Evolutionary conservation across 2,113 vertebrate genomes (phyloP), one percentile per base, ranked within the genome.

Genomic region (Lasiurus cinereus): DNA sequence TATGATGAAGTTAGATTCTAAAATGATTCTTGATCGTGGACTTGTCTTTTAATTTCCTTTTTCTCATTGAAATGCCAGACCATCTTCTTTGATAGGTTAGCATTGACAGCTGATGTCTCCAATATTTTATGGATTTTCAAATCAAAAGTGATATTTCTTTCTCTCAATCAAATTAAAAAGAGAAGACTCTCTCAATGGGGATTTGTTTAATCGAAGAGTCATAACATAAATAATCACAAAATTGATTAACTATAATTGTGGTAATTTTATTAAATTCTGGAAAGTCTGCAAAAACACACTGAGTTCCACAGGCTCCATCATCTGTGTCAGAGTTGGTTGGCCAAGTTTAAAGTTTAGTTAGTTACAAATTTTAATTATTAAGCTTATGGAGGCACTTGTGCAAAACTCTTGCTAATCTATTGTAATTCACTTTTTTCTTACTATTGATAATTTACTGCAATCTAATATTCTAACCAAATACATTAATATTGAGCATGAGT

Each of bases 161-260:
- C 27, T 72, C 22, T 67, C 21, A 16, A 82, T 92, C 89, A 88
- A 84, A 64, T 83, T 88, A 59, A 46, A 50, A 91, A 69, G 22
- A 16, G 73, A 50, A 74, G 33, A n/a, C 11, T 50, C 13, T 70
- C 50, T 56, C 64, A 14, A 1, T 18, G 33, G 29, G 33, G 52
- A 50, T 54, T 21, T 33, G 50, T 72, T 39, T 70, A 24, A 59
- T 46, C 6, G 18, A 82, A 31, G 11, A 39, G 19, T 74, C 29
- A 13, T 36, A 31, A 69, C 31, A 22, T 70, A 69, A 46, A 46
- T 24, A 56, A 50, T 46, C 59, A 39, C 46, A n/a, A 18, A 24
- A 59, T 2, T 43, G 69, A 69, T 64, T 39, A 76, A 31, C 8
- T 70, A 0, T 48, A 39, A 36, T 48, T 11, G 3, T 22, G 29